Percentiles rank a stretch among this genome's conserved stretches.
Evolutionary conservation across 2,888 invertebrate species (phyloP).

Genomic region (Bombylius major): DNA sequence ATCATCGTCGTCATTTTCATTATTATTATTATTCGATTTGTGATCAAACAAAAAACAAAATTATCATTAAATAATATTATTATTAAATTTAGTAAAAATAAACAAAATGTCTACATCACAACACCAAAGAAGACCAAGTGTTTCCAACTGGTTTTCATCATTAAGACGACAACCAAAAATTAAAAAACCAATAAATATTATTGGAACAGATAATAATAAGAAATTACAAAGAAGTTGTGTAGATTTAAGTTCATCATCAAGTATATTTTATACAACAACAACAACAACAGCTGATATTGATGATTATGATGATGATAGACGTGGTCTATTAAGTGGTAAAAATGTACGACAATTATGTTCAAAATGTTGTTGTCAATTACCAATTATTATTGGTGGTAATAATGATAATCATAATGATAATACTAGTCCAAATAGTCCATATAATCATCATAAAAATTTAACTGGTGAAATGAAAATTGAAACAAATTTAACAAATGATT

Average conservation of each 20-base stretch:
- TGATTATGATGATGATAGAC: slow-evolving; percentile 18
- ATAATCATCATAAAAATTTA: no score
- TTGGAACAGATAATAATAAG: slow-evolving; percentile 14
- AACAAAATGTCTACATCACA: slow-evolving; percentile 27
- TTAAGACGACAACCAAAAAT: slow-evolving; percentile 46
- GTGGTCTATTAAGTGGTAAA: slow-evolving; percentile 15
- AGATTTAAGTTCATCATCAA: slow-evolving; percentile 26
- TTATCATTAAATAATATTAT: no score
- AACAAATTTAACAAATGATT: slow-evolving; percentile 24
- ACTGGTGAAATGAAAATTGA: slow-evolving; percentile 19
- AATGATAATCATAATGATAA: no score
- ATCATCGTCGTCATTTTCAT: no score
- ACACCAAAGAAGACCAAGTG: slow-evolving; percentile 53
- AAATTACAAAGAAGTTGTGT: slow-evolving; percentile 35
- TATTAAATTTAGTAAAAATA: neutral
- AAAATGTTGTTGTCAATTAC: slow-evolving; percentile 28
- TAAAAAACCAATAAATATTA: slow-evolving; percentile 21
- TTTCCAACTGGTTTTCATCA: slow-evolving; percentile 72
- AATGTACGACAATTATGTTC: slow-evolving; percentile 25
- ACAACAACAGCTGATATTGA: slow-evolving; percentile 6
- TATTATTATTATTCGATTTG: no score
- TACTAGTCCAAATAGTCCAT: no score
- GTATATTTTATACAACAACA: slow-evolving; percentile 26
- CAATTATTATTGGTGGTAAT: neutral
- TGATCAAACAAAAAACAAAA: no score